These are phyloP conservation scores for Vulpes vulpes DNA, from an alignment of 2,113 vertebrate genomes.

Conservation along the genomic window DNA sequence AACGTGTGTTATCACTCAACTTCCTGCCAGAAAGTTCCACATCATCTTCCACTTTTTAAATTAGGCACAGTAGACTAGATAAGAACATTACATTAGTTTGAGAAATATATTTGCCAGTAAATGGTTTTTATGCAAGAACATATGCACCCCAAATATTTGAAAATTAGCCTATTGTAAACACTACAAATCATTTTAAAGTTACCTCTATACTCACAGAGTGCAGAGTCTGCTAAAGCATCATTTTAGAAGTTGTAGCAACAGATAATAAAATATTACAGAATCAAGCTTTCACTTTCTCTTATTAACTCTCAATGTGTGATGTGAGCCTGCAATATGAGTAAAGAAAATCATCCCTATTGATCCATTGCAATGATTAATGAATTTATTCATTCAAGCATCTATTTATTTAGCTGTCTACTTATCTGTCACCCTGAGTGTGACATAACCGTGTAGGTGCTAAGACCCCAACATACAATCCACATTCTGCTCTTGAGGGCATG, in stretches of 20 bases:
- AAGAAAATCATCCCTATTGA: neutral
- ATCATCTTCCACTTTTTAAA: slow-evolving; percentile 60
- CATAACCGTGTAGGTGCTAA: neutral
- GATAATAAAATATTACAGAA: slow-evolving; percentile 17
- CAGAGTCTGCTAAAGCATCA: neutral
- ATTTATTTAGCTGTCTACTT: neutral
- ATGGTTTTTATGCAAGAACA: slow-evolving; percentile 59
- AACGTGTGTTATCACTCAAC: slow-evolving; percentile 50
- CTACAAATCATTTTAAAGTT: slow-evolving; percentile 63
- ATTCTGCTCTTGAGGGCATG: neutral
- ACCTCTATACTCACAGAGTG: neutral
- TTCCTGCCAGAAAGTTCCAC: slow-evolving; percentile 38
- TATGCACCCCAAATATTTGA: slow-evolving; percentile 45
- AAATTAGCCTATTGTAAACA: slow-evolving; percentile 58
- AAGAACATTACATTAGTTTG: slow-evolving; percentile 36
- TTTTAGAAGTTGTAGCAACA: slow-evolving; percentile 33
- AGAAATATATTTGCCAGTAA: slow-evolving; percentile 67
- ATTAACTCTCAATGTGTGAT: neutral
- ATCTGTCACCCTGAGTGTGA: neutral
- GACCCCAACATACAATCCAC: neutral
- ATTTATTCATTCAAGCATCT: neutral
- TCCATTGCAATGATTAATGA: neutral
- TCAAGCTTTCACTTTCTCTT: neutral
- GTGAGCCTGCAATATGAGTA: neutral
- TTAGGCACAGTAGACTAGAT: slow-evolving; percentile 55